Base-by-base conservation (phyloP, 2,113 vertebrate species). In the Stigmatopora argus region DNA sequence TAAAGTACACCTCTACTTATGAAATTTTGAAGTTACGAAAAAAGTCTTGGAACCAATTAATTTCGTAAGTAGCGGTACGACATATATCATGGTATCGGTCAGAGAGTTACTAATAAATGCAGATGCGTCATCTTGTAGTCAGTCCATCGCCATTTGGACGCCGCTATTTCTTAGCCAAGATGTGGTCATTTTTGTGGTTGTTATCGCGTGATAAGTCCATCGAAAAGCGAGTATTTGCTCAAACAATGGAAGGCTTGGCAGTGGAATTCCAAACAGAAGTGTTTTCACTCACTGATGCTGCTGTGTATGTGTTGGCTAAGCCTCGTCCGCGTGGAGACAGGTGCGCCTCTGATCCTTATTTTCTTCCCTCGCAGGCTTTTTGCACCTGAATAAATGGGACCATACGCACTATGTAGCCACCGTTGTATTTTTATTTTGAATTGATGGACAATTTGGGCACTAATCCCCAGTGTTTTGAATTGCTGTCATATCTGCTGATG, bases 291-390 rank as follows among this genome's bases (percentile, higher is more conserved):
- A 4, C 34, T 3, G 35, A 62, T 60, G 72, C 64, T 55, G 57
- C 59, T 21, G 38, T 61, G 55, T 71, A 3, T 62, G 49, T 71
- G 47, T 75, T 61, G 70, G 71, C 67, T 13, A n/a, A 0, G 62
- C 23, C 4, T 31, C 26, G 3, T 31, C 52, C 35, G 11, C 17
- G 64, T 61, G 15, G 64, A 47, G 49, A 64, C 78, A 67, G 74
- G 80, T 82, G 78, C 11, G 7, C 4, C 15, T 55, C 52, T 64
- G 72, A 71, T 76, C 62, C 2, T 18, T 34, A 14, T 35, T 34
- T 58, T 62, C 21, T 60, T 55, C 14, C 14, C 59, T 14, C 51
- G 26, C 31, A 59, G 1, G 18, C 71, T 48, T 12, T 80, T 67
- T 68, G 68, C 60, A 60, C 64, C 45, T 73, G 70, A 71, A 46